A percentile compares a stretch with the other conserved stretches of the same genome.
phyloP scores from a whole-genome alignment of 2,113 vertebrate species.

The Thalassoma bifasciatum region DNA sequence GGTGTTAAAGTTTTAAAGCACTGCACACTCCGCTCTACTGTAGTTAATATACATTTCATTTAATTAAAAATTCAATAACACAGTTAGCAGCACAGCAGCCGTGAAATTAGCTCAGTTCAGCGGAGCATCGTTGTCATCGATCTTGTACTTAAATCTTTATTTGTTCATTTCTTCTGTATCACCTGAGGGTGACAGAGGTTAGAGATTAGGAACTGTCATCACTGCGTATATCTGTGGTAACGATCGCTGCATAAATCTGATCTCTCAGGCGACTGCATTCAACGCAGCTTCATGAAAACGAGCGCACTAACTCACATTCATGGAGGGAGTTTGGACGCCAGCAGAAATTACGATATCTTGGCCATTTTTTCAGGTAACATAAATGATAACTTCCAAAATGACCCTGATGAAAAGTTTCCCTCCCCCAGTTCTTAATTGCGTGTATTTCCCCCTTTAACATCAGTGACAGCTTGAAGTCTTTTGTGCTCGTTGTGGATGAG shows the following conservation, averaged over 20 bases:
- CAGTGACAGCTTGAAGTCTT: too few relatives aligned
- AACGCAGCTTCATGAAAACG: too few relatives aligned
- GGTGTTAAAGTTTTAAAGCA: conserved; percentile 26
- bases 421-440: too few relatives aligned
- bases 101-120: conserved; percentile 10
- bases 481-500: too few relatives aligned
- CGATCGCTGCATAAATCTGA: conserved; percentile 30
- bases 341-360: too few relatives aligned
- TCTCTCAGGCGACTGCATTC: conserved; percentile 29
- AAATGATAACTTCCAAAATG: too few relatives aligned
- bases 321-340: too few relatives aligned
- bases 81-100: conserved; percentile 22
- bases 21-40: conserved; percentile 1
- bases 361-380: too few relatives aligned
- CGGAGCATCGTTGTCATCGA: conserved; percentile 10
- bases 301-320: too few relatives aligned
- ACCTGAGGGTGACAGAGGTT: conserved; percentile 46
- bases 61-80: conserved; percentile 16
- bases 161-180: conserved; percentile 28
- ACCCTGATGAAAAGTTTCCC: too few relatives aligned
- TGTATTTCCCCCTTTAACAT: too few relatives aligned
- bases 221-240: conserved; percentile 60
- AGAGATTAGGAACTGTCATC: conserved; percentile 43
- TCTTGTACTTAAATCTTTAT: conserved; percentile 28
- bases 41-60: conserved; percentile 23